Evolutionary conservation across 2,797 vertebrate genomes (phyloP).

Genomic region (Tinamus major): DNA sequence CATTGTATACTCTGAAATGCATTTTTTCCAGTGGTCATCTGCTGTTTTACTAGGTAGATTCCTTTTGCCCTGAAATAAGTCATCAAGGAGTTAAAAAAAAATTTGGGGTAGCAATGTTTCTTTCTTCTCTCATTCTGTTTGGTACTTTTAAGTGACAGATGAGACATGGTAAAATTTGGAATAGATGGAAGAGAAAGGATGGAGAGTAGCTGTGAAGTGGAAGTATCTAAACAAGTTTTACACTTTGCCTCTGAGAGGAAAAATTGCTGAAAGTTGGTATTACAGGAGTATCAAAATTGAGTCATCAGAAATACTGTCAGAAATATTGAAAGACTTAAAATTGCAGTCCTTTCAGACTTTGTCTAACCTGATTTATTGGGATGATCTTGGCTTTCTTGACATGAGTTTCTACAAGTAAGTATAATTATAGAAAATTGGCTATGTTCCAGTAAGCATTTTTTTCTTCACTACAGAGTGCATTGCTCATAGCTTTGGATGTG

Average conservation of each 20-base stretch:
- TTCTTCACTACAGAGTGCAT: neutral
- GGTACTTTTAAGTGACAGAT: neutral
- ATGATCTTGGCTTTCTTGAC: neutral
- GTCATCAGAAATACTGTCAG: neutral
- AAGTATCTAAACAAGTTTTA: neutral
- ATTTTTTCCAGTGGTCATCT: neutral
- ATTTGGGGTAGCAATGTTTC: neutral
- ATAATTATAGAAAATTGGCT: accelerated
- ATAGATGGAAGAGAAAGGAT: neutral
- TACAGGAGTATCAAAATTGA: neutral
- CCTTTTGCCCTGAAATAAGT: neutral
- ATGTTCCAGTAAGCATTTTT: neutral
- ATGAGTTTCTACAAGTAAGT: neutral
- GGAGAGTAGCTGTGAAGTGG: neutral
- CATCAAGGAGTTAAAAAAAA: neutral
- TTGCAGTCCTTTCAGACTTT: neutral
- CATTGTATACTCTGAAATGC: neutral
- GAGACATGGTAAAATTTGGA: neutral
- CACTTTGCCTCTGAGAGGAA: neutral
- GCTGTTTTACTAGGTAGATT: neutral
- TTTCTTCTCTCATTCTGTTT: neutral
- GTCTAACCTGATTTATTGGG: neutral
- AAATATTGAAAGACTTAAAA: neutral
- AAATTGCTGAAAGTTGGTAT: neutral
- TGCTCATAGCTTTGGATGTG: neutral